phyloP scores from a whole-genome alignment of 2,113 vertebrate species.

The Rhabdomys dilectus region DNA sequence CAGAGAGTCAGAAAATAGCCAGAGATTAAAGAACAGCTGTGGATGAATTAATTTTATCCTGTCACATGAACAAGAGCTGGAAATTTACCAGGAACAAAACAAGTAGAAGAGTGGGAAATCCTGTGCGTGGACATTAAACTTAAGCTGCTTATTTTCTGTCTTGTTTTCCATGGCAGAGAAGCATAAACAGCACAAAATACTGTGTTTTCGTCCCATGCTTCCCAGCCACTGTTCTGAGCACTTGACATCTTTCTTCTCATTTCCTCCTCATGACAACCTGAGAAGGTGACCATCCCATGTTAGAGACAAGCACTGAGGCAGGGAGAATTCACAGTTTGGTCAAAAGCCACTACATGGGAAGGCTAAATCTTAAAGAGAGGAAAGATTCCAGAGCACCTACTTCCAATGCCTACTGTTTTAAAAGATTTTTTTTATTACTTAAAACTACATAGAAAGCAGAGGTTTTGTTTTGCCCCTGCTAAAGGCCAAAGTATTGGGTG shows the following conservation, averaged over 20 bases:
- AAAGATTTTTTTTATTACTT: not conserved
- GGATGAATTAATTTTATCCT: slow-evolving; percentile 72
- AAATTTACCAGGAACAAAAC: slow-evolving; percentile 61
- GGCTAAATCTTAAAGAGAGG: not conserved
- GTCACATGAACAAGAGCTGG: slow-evolving; percentile 38
- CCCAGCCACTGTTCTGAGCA: not conserved
- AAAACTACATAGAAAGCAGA: not conserved
- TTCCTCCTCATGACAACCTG: not conserved
- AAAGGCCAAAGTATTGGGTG: not conserved
- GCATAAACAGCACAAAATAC: not conserved
- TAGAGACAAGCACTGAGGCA: not conserved
- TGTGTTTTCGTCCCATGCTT: not conserved
- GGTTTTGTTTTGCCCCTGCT: not conserved
- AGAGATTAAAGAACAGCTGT: slow-evolving; percentile 73
- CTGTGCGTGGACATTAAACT: not conserved
- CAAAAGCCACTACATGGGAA: not conserved
- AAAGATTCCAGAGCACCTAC: not conserved
- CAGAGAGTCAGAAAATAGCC: slow-evolving; percentile 75
- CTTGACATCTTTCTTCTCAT: not conserved
- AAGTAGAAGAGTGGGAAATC: slow-evolving; percentile 37
- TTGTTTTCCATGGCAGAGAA: not conserved
- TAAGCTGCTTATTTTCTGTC: not conserved
- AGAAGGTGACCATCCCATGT: not conserved
- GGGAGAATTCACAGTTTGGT: not conserved
- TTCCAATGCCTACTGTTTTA: not conserved